Percentiles rank a stretch among this genome's conserved stretches.
These are phyloP conservation scores for Octodonta nipae DNA, from an alignment of 2,888 invertebrate species.

Conservation along the genomic window DNA sequence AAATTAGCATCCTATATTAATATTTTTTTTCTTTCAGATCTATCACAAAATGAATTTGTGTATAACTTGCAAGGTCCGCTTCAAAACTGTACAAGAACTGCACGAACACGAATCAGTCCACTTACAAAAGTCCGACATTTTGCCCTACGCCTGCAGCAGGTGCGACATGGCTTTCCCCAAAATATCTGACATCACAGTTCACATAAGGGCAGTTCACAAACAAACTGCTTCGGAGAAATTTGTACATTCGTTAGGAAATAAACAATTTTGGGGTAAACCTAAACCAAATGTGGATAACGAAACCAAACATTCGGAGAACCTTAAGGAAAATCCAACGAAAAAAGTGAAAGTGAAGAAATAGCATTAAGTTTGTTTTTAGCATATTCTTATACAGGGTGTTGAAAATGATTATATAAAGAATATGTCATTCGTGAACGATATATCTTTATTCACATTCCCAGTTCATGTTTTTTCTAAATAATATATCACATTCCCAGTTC, in stretches of 20 bases:
- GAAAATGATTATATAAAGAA: too few relatives aligned
- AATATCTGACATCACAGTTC: conserved; percentile 25
- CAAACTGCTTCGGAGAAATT: too few relatives aligned
- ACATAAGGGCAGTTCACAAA: conserved; percentile 23
- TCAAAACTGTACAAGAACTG: conserved; percentile 5
- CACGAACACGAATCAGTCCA: conserved; percentile 19
- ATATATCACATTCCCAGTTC: too few relatives aligned
- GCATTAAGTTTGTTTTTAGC: neutral
- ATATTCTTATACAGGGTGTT: too few relatives aligned
- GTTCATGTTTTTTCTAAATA: too few relatives aligned
- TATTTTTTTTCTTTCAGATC: conserved; percentile 5
- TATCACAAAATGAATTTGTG: conserved; percentile 19
- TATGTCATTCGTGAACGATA: too few relatives aligned
- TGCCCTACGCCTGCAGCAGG: conserved; percentile 29
- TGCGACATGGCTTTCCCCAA: conserved; percentile 27
- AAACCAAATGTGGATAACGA: neutral
- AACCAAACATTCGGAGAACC: neutral
- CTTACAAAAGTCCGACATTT: conserved; percentile 19
- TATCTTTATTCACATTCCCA: too few relatives aligned
- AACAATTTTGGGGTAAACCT: too few relatives aligned
- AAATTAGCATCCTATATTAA: neutral
- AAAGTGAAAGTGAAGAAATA: neutral
- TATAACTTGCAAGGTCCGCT: conserved; percentile 9
- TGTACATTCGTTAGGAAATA: too few relatives aligned
- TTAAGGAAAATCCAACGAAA: neutral